These are phyloP conservation scores for Malthinus flaveolus DNA, from an alignment of 2,888 invertebrate genomes.

Conservation along the genomic window DNA sequence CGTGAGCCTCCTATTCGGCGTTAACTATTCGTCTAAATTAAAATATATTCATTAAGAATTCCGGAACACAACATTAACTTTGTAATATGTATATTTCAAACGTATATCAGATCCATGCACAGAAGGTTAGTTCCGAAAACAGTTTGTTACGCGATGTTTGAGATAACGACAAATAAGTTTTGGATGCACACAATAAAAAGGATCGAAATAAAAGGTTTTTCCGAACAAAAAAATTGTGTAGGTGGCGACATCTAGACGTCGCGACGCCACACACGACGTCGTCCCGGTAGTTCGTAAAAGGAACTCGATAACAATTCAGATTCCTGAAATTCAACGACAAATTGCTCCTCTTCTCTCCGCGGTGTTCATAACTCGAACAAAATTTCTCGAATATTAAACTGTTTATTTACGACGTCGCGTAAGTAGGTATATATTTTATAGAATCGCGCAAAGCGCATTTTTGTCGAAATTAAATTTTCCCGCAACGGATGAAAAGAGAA, in stretches of 20 bases:
- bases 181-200: conserved; percentile 12
- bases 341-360: conserved; percentile 15
- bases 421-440: conserved; percentile 11
- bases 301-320: conserved; percentile 11
- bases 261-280: conserved; percentile 10
- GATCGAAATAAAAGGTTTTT: conserved; percentile 3
- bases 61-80: conserved; percentile 9
- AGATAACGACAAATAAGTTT: conserved; percentile 16
- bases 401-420: conserved; percentile 27
- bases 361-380: conserved; percentile 18
- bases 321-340: conserved; percentile 27
- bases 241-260: conserved; percentile 26
- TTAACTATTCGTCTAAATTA: conserved; percentile 15
- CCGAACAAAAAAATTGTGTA: conserved; percentile 10
- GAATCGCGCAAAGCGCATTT: background rate
- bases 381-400: conserved; percentile 25
- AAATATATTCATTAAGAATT: conserved; percentile 26
- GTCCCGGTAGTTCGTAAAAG: conserved; percentile 16
- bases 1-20: background rate
- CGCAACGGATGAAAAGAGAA: background rate
- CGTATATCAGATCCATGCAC: conserved; percentile 23
- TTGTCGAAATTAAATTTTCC: conserved; percentile 19
- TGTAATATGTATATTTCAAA: conserved; percentile 22
- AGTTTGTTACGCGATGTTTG: conserved; percentile 16
- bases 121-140: conserved; percentile 23